Conservation (phyloP, 2,888 invertebrate genomes). For the Carabus problematicus region DNA sequence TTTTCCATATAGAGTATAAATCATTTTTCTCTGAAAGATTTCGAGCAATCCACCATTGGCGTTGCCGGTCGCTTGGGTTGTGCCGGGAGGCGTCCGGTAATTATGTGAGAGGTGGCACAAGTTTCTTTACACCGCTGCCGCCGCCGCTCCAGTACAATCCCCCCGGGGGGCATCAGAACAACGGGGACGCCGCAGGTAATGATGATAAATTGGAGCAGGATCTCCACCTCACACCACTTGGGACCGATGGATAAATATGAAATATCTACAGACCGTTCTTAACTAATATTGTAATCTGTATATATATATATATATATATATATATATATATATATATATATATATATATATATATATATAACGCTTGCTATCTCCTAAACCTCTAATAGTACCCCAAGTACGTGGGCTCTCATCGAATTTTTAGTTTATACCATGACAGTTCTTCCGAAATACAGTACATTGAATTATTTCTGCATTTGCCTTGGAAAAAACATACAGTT, state of each 20-base stretch:
- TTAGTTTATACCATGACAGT: not conserved
- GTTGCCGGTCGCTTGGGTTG: no score
- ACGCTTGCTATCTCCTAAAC: no score
- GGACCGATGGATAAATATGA: conserved; percentile 35
- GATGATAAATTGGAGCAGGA: conserved; percentile 31
- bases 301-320: not conserved
- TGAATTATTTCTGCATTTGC: not conserved
- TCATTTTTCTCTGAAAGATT: conserved; percentile 21
- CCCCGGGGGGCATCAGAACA: conserved; percentile 26
- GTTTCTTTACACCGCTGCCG: conserved; percentile 1
- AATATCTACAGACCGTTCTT: conserved; percentile 2
- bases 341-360: no score
- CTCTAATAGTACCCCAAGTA: no score
- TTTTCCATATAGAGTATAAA: conserved; percentile 36
- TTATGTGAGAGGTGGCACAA: conserved; percentile 40
- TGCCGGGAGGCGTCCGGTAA: conserved; percentile 25
- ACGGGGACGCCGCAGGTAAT: conserved; percentile 34
- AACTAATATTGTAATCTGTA: not conserved
- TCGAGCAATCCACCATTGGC: no score
- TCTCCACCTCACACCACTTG: conserved; percentile 4
- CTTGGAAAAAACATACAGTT: not conserved
- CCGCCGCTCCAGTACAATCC: conserved; percentile 9
- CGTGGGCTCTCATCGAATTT: not conserved
- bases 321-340: no score
- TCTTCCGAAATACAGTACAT: not conserved